Conservation (phyloP, 2,888 invertebrate genomes). For the Boloria selene region DNA sequence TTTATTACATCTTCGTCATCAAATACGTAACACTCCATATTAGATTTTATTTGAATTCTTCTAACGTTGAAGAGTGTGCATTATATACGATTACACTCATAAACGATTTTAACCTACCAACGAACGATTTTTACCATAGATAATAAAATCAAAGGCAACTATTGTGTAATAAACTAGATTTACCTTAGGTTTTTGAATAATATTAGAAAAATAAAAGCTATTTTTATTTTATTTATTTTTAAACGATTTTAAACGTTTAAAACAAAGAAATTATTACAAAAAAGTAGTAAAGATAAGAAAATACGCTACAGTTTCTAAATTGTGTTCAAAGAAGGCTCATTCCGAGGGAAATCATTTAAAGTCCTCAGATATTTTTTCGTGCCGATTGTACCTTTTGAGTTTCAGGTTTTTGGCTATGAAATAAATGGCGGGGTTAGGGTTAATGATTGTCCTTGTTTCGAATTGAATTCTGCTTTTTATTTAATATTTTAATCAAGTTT, state of each 20-base stretch:
- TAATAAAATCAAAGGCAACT: no score
- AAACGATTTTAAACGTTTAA: slow-evolving; percentile 13
- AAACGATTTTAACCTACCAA: slow-evolving; percentile 13
- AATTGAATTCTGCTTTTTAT: slow-evolving; percentile 32
- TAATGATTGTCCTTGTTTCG: slow-evolving; percentile 40
- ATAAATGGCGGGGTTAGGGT: slow-evolving; percentile 38
- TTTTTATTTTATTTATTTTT: no score
- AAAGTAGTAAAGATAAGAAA: no score
- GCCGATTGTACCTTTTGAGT: slow-evolving; percentile 34
- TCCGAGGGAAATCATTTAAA: slow-evolving; percentile 54
- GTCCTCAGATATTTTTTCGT: slow-evolving; percentile 48
- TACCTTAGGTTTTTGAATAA: no score
- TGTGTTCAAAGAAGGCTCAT: slow-evolving; percentile 35
- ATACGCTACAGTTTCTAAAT: slow-evolving; percentile 22
- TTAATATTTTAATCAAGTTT: slow-evolving; percentile 19
- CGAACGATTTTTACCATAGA: no score
- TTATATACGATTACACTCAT: slow-evolving; percentile 6
- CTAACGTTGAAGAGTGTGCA: slow-evolving; percentile 13
- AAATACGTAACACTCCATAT: background rate
- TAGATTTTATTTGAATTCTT: slow-evolving; percentile 6
- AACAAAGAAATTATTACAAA: slow-evolving; percentile 1
- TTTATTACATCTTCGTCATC: no score
- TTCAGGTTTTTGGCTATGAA: slow-evolving; percentile 45
- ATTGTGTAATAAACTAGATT: no score
- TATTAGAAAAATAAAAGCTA: no score